phyloP scores from a whole-genome alignment of 2,888 invertebrate genomes.

The Eupithecia exiguata region DNA sequence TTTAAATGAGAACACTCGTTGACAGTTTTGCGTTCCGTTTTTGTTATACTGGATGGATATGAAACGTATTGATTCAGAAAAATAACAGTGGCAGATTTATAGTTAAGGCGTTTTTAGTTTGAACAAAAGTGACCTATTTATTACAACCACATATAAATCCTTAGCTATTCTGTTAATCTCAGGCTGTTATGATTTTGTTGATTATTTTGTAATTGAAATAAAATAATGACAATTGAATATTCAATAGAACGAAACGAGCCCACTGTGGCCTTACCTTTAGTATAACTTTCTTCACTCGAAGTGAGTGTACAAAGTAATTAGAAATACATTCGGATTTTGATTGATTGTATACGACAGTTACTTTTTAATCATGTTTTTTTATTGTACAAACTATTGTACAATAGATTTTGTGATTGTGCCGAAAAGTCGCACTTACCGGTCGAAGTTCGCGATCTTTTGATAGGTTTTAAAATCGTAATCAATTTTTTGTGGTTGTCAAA shows the following conservation, averaged over 20 bases:
- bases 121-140: neutral
- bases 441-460: slow-evolving; percentile 24
- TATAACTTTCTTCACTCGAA: slow-evolving; percentile 41
- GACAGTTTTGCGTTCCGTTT: neutral
- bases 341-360: slow-evolving; percentile 46
- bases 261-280: slow-evolving; percentile 16
- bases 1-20: neutral
- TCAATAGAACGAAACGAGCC: neutral
- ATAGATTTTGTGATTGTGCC: slow-evolving; percentile 20
- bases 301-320: slow-evolving; percentile 43
- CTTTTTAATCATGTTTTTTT: slow-evolving; percentile 36
- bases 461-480: slow-evolving; percentile 3
- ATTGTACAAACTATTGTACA: slow-evolving; percentile 14
- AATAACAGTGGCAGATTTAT: neutral
- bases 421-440: slow-evolving; percentile 26
- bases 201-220: neutral
- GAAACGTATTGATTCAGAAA: neutral
- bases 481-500: slow-evolving; percentile 2
- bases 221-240: neutral
- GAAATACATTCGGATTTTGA: slow-evolving; percentile 43
- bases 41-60: neutral
- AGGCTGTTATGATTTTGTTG: neutral
- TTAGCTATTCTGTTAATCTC: neutral
- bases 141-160: neutral
- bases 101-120: neutral